These are phyloP conservation scores for Valencia hispanica DNA, from an alignment of 2,797 vertebrate species.

Conservation along the genomic window DNA sequence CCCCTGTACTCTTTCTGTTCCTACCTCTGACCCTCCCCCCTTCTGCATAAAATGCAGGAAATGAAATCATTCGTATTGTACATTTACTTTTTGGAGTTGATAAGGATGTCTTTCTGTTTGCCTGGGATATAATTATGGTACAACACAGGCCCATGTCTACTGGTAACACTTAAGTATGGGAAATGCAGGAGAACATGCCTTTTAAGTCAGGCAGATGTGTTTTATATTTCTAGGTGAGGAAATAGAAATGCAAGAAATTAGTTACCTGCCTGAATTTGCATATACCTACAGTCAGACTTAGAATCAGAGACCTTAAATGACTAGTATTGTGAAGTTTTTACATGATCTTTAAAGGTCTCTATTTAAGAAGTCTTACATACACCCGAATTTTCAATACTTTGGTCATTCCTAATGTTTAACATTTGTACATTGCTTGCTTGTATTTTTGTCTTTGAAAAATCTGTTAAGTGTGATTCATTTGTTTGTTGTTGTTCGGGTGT, in stretches of 20 bases:
- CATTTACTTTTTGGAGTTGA: not conserved
- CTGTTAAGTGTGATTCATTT: not conserved
- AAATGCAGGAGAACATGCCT: not conserved
- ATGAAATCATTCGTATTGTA: not conserved
- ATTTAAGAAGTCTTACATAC: not conserved
- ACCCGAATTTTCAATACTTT: not conserved
- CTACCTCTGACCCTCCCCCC: constrained; percentile 16
- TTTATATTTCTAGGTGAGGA: not conserved
- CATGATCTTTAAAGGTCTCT: not conserved
- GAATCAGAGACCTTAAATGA: not conserved
- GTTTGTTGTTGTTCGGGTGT: not conserved
- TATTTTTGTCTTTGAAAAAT: not conserved
- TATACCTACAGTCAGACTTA: not conserved
- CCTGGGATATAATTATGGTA: not conserved
- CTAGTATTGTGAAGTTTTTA: not conserved
- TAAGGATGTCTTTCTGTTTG: not conserved
- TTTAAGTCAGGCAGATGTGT: not conserved
- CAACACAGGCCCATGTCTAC: not conserved
- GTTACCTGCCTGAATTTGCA: not conserved
- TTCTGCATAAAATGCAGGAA: constrained; percentile 21
- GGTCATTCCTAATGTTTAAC: not conserved
- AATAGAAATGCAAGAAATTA: not conserved
- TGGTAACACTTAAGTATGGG: not conserved
- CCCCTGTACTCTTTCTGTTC: constrained; percentile 12
- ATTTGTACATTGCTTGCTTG: not conserved